Conservation (phyloP, 2,113 vertebrate genomes). For the Meleagris gallopavo region DNA sequence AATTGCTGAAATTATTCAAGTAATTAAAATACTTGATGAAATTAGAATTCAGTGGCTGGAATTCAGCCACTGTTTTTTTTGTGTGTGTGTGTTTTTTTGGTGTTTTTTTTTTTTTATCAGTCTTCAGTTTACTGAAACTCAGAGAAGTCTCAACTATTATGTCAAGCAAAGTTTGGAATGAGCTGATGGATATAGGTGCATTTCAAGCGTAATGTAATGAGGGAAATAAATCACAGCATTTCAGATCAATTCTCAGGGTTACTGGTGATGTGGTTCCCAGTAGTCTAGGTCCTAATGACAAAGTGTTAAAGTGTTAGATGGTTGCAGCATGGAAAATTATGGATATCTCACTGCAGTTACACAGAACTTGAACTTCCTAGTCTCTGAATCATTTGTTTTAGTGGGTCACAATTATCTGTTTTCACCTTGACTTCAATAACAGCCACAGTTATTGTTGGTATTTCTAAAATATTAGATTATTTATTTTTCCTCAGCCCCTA, state of each 20-base stretch:
- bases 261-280: not conserved
- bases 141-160: not conserved
- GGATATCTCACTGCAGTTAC: not conserved
- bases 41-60: not conserved
- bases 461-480: constrained; percentile 24
- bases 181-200: not conserved
- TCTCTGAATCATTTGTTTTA: not conserved
- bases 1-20: not conserved
- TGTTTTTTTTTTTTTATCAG: not conserved
- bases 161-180: not conserved
- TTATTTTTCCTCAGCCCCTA: not conserved
- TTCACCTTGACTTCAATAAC: constrained; percentile 15
- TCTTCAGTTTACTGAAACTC: not conserved
- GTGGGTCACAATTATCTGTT: not conserved
- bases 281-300: not conserved
- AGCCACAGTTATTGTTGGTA: not conserved
- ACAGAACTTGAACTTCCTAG: not conserved
- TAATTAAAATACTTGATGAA: not conserved
- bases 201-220: not conserved
- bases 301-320: not conserved
- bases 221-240: not conserved
- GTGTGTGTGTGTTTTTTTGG: too few species aligned
- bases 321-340: not conserved
- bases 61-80: not conserved
- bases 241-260: not conserved